These are phyloP conservation scores for Dicycla oo DNA, from an alignment of 2,888 invertebrate species.

Conservation along the genomic window DNA sequence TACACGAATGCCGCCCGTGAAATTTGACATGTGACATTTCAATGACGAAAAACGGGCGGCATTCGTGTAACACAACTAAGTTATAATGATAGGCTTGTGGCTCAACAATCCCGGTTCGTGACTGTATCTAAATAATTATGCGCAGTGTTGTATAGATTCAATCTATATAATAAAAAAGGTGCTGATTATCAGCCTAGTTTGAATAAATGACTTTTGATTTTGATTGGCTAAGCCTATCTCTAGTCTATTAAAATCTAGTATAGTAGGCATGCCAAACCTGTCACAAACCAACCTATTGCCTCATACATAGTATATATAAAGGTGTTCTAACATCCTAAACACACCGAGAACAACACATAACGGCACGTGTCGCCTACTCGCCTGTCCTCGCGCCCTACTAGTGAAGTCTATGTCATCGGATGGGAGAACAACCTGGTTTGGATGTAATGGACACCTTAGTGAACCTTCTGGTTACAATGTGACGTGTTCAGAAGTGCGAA, in stretches of 20 bases:
- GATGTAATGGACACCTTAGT: not conserved
- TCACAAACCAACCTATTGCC: slow-evolving; percentile 12
- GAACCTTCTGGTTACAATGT: not conserved
- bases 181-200: too few species aligned
- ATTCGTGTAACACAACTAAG: too few species aligned
- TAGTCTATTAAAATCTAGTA: not conserved
- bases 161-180: too few species aligned
- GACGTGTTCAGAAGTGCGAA: not conserved
- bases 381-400: slow-evolving; percentile 44
- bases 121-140: too few species aligned
- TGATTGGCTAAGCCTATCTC: not conserved
- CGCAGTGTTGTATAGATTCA: too few species aligned
- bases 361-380: slow-evolving; percentile 38
- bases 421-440: slow-evolving; percentile 11
- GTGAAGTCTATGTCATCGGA: slow-evolving; percentile 21
- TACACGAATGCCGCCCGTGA: too few species aligned
- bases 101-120: too few species aligned
- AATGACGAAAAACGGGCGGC: too few species aligned
- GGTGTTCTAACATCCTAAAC: slow-evolving; percentile 9
- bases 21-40: too few species aligned
- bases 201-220: too few species aligned
- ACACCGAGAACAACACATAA: slow-evolving; percentile 25
- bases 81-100: too few species aligned
- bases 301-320: slow-evolving; percentile 13
- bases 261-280: slow-evolving; percentile 1